Conservation (phyloP, 2,113 vertebrate species). For the Xyliphius kryptos region DNA sequence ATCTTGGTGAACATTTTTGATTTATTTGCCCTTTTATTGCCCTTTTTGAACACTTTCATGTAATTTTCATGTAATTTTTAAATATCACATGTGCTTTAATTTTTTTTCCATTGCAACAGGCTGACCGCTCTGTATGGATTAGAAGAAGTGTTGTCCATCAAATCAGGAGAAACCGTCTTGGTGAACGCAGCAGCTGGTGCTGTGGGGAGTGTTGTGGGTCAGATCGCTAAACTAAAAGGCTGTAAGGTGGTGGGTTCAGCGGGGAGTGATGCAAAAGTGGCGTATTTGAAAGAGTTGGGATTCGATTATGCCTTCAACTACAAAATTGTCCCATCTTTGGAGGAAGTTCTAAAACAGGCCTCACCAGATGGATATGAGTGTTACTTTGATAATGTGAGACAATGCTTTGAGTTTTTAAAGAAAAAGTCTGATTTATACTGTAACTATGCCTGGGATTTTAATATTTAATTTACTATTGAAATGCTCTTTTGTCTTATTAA, state of each 20-base stretch:
- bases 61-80: no score
- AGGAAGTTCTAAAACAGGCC: conserved; percentile 64
- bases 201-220: conserved; percentile 71
- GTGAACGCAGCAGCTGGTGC: conserved; percentile 75
- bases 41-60: no score
- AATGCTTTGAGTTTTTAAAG: no score
- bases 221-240: conserved; percentile 71
- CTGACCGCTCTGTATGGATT: conserved; percentile 75
- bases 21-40: no score
- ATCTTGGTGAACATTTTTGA: no score
- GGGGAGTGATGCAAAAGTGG: conserved; percentile 71
- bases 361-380: conserved; percentile 75
- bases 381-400: conserved; percentile 79
- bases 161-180: conserved; percentile 68
- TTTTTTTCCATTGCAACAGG: conserved; percentile 44
- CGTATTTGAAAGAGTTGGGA: conserved; percentile 68
- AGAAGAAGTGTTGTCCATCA: conserved; percentile 65
- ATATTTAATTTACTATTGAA: no score
- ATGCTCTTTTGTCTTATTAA: no score
- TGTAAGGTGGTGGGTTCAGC: conserved; percentile 74
- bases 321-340: conserved; percentile 67
- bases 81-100: background rate
- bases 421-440: no score
- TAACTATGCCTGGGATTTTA: no score
- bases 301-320: conserved; percentile 81